phyloP scores from a whole-genome alignment of 2,888 invertebrate species.

The Melanotus villosus region DNA sequence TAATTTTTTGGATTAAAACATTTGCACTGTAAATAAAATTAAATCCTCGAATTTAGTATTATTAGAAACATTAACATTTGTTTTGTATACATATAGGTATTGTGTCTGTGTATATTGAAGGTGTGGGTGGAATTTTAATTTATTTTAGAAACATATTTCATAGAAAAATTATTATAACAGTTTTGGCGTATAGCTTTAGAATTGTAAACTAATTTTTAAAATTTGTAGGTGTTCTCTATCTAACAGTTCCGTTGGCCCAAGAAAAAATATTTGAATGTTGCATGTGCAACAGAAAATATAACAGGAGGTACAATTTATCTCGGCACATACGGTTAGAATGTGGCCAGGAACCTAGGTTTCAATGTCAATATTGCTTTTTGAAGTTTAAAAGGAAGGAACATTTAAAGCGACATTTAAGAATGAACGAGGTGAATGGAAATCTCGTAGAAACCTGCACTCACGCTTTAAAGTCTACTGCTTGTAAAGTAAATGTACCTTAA shows the following conservation, averaged over 20 bases:
- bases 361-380: background rate
- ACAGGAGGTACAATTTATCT: background rate
- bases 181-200: too few relatives aligned
- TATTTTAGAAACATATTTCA: too few relatives aligned
- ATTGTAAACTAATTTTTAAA: too few relatives aligned
- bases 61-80: too few relatives aligned
- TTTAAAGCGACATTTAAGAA: slow-evolving; percentile 39
- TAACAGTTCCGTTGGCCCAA: background rate
- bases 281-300: background rate
- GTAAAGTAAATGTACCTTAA: too few relatives aligned
- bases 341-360: slow-evolving; percentile 73
- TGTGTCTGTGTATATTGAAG: too few relatives aligned
- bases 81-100: too few relatives aligned
- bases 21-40: too few relatives aligned
- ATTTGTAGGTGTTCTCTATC: background rate
- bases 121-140: too few relatives aligned
- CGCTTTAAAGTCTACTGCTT: background rate
- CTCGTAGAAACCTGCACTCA: background rate
- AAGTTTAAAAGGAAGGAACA: slow-evolving; percentile 36
- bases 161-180: too few relatives aligned
- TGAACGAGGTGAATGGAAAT: background rate
- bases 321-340: slow-evolving; percentile 77
- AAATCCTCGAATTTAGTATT: too few relatives aligned
- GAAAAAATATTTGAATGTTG: background rate
- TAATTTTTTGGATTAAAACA: too few relatives aligned